Evolutionary conservation across 2,888 invertebrate species (phyloP).

Genomic region (Melanargia galathea): DNA sequence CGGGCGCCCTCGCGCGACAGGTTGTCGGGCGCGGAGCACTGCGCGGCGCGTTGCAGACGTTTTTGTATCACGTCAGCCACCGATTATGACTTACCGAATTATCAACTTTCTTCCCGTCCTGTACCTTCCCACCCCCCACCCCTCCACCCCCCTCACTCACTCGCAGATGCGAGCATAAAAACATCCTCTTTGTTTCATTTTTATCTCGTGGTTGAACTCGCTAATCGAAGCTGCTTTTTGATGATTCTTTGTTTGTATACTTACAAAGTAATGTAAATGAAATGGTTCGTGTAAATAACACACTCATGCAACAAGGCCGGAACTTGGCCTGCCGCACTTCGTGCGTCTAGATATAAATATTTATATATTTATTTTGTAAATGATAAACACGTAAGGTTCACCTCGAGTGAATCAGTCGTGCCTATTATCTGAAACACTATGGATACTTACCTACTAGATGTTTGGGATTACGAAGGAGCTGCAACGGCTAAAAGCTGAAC

Average conservation of each 20-base stretch:
- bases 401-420: too few species aligned
- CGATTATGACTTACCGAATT: constrained; percentile 41
- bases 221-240: constrained; percentile 4
- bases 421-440: too few species aligned
- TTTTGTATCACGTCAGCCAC: constrained; percentile 39
- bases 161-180: constrained; percentile 24
- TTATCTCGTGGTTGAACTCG: constrained; percentile 15
- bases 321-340: too few species aligned
- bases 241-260: neutral
- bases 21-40: constrained; percentile 2
- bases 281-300: too few species aligned
- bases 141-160: neutral
- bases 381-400: too few species aligned
- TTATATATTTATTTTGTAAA: too few species aligned
- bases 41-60: constrained; percentile 26
- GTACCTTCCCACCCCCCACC: neutral
- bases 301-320: too few species aligned
- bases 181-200: constrained; percentile 32
- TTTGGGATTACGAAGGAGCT: too few species aligned
- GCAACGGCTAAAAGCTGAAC: too few species aligned
- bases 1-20: constrained; percentile 18
- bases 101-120: constrained; percentile 34
- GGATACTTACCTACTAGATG: too few species aligned
- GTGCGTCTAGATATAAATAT: too few species aligned
- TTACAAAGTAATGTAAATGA: too few species aligned